Conservation (phyloP, 1,140 invertebrate genomes). For the Tachypleus tridentatus region DNA sequence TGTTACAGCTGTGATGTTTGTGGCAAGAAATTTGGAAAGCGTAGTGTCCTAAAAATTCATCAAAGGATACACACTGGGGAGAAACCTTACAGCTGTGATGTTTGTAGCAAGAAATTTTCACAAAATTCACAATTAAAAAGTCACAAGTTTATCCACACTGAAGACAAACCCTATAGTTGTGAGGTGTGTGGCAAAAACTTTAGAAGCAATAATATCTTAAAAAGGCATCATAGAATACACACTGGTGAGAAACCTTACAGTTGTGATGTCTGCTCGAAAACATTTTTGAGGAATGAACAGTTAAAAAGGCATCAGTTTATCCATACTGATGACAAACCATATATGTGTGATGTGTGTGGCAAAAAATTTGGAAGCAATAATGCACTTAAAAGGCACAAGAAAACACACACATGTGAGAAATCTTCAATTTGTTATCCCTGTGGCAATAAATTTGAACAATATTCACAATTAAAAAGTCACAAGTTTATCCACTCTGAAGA, state of each 20-base stretch:
- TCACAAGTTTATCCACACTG: slow-evolving; percentile 30
- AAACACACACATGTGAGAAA: slow-evolving; percentile 20
- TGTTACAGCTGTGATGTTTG: slow-evolving; percentile 49
- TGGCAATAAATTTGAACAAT: slow-evolving; percentile 28
- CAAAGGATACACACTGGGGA: slow-evolving; percentile 61
- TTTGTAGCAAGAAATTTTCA: slow-evolving; percentile 57
- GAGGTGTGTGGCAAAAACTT: neutral
- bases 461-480: slow-evolving; percentile 11
- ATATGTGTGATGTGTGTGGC: slow-evolving; percentile 70
- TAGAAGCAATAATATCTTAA: neutral
- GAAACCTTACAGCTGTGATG: slow-evolving; percentile 63
- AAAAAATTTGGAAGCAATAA: slow-evolving; percentile 60
- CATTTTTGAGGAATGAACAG: slow-evolving; percentile 29
- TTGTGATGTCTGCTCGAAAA: neutral
- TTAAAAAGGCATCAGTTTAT: slow-evolving; percentile 70
- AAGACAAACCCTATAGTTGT: slow-evolving; percentile 33
- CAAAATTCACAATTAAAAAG: slow-evolving; percentile 16
- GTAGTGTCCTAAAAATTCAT: slow-evolving; percentile 72
- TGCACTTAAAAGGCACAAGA: slow-evolving; percentile 12
- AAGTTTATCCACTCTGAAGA: slow-evolving; percentile 11
- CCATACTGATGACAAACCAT: slow-evolving; percentile 73
- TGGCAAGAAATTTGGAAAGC: slow-evolving; percentile 63
- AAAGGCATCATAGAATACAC: slow-evolving; percentile 27
- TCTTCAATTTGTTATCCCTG: slow-evolving; percentile 37
- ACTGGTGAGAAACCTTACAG: slow-evolving; percentile 24